These are phyloP conservation scores for Meta bourneti DNA, from an alignment of 2,888 invertebrate species.

Conservation along the genomic window DNA sequence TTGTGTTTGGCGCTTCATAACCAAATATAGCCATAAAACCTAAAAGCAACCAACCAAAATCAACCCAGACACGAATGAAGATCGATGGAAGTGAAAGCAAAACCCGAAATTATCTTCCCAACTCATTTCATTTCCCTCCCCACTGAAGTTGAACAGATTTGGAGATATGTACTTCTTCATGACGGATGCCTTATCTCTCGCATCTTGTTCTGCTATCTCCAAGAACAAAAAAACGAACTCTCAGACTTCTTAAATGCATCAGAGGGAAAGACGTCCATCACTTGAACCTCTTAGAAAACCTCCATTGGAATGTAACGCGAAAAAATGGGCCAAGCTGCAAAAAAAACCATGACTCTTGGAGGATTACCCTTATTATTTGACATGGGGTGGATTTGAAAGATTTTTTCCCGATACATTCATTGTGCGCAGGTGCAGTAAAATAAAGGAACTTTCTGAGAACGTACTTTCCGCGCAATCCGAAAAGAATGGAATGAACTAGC, in stretches of 20 bases:
- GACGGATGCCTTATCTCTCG: not conserved
- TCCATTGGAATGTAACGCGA: not conserved
- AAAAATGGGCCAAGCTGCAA: not conserved
- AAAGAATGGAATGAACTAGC: conserved; percentile 18
- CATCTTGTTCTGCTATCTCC: not conserved
- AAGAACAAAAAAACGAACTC: not conserved
- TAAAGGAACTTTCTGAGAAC: not conserved
- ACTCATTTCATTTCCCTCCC: too few relatives aligned
- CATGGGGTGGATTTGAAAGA: not conserved
- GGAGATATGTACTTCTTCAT: too few relatives aligned
- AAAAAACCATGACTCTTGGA: not conserved
- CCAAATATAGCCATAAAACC: too few relatives aligned
- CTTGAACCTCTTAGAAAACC: conserved; percentile 1
- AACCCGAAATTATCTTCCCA: too few relatives aligned
- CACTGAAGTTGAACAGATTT: too few relatives aligned
- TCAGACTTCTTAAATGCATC: not conserved
- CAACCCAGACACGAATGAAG: too few relatives aligned
- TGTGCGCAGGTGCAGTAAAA: not conserved
- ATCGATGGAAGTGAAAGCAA: too few relatives aligned
- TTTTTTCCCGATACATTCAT: not conserved
- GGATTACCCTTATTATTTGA: conserved; percentile 45
- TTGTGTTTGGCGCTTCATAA: too few relatives aligned
- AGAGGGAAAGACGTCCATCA: not conserved
- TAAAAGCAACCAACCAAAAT: too few relatives aligned
- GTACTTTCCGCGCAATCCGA: not conserved